A percentile compares a stretch with the other conserved stretches of the same genome.
phyloP scores from a whole-genome alignment of 2,797 vertebrate genomes.

The Myotis myotis region DNA sequence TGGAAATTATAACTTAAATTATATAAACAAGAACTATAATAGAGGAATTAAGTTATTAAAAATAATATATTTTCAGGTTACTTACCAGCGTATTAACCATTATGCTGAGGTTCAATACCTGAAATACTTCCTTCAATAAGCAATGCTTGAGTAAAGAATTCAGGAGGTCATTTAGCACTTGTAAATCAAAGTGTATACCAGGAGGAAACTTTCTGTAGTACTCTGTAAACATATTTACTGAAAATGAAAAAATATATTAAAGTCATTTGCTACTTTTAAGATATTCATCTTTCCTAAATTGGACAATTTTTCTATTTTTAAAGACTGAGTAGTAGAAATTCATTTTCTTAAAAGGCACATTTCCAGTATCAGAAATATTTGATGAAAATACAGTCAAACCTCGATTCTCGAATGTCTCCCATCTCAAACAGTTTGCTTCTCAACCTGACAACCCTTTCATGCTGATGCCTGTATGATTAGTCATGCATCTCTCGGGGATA shows the following conservation, averaged over 20 bases:
- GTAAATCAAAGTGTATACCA: conserved; percentile 86
- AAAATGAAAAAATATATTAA: conserved; percentile 62
- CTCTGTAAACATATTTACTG: conserved; percentile 89
- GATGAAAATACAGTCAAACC: background rate
- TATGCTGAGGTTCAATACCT: conserved; percentile 82
- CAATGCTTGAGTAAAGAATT: conserved; percentile 86
- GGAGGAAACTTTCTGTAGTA: conserved; percentile 90
- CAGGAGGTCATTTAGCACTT: conserved; percentile 87
- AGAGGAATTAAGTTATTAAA: conserved; percentile 24
- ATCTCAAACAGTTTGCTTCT: too few relatives aligned
- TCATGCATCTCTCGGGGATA: too few relatives aligned
- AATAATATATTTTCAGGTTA: conserved; percentile 56
- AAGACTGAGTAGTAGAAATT: background rate
- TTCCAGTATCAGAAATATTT: conserved; percentile 4
- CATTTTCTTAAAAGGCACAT: conserved; percentile 28
- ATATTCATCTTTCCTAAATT: background rate
- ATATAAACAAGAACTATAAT: background rate
- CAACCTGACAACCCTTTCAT: too few relatives aligned
- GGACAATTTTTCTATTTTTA: conserved; percentile 5
- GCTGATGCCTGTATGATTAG: too few relatives aligned
- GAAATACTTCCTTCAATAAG: conserved; percentile 88
- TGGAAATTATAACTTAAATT: conserved; percentile 34
- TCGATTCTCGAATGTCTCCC: too few relatives aligned
- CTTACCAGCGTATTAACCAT: conserved; percentile 84
- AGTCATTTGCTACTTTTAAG: conserved; percentile 48